phyloP scores from a whole-genome alignment of 2,888 invertebrate species.

The Pandemis heparana region DNA sequence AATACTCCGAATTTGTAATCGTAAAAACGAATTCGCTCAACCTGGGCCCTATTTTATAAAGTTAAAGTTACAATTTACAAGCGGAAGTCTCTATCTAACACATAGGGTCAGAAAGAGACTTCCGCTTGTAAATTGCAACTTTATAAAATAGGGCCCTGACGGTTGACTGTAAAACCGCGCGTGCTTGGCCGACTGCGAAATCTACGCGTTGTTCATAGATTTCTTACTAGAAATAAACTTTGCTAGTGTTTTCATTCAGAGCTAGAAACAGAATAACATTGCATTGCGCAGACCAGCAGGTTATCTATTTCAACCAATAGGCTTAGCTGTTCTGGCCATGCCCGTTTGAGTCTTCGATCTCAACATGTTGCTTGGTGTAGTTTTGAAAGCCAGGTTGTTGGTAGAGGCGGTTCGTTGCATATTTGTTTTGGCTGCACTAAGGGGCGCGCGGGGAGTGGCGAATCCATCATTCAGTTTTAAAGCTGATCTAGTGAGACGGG shows the following conservation, averaged over 20 bases:
- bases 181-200: not conserved
- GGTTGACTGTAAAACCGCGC: not conserved
- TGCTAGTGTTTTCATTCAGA: not conserved
- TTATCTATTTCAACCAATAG: constrained; percentile 61
- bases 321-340: constrained; percentile 70
- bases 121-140: too few relatives aligned
- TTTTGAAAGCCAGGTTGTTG: constrained; percentile 59
- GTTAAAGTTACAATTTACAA: too few relatives aligned
- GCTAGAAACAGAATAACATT: constrained; percentile 9
- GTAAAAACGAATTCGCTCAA: too few relatives aligned
- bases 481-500: constrained; percentile 72
- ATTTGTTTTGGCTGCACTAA: constrained; percentile 70
- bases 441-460: constrained; percentile 75
- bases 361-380: constrained; percentile 66
- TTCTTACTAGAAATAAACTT: not conserved
- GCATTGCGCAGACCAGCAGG: constrained; percentile 11
- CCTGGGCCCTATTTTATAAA: too few relatives aligned
- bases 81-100: too few relatives aligned
- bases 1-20: not conserved
- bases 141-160: too few relatives aligned
- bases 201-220: not conserved
- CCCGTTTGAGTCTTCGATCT: constrained; percentile 77
- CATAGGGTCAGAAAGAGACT: too few relatives aligned
- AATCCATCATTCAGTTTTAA: constrained; percentile 74
- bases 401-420: constrained; percentile 68